Evolutionary conservation across 2,888 invertebrate species (phyloP).

Genomic region (Ichneumoninae sp.): DNA sequence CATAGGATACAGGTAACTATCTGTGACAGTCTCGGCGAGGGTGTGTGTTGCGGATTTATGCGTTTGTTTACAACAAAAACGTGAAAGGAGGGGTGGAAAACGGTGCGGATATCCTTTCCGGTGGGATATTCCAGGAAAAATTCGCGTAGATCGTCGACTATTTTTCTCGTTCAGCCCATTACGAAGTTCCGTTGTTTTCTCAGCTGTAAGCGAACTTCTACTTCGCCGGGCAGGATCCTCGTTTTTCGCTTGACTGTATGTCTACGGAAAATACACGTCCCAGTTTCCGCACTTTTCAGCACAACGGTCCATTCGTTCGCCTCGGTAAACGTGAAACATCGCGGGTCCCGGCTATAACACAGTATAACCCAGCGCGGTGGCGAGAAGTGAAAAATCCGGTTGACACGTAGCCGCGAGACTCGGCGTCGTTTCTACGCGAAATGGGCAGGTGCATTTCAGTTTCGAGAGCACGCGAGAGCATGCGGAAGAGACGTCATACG

Average conservation of each 20-base stretch:
- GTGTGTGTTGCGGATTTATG: conserved; percentile 67
- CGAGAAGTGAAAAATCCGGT: conserved; percentile 35
- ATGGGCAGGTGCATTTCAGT: conserved; percentile 3
- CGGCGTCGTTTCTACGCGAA: conserved; percentile 19
- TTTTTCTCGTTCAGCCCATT: conserved; percentile 42
- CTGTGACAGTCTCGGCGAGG: conserved; percentile 29
- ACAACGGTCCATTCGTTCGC: conserved; percentile 37
- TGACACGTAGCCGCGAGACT: not conserved
- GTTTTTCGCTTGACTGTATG: conserved; percentile 12
- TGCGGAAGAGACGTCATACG: not conserved
- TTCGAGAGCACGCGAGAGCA: conserved; percentile 16
- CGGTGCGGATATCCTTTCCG: not conserved
- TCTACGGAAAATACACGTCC: conserved; percentile 32
- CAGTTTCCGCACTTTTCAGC: conserved; percentile 56
- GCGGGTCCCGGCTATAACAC: conserved; percentile 7
- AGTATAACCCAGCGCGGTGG: conserved; percentile 4
- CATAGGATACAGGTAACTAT: conserved; percentile 56
- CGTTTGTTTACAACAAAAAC: conserved; percentile 69
- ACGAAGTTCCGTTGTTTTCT: not conserved
- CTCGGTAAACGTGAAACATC: conserved; percentile 54
- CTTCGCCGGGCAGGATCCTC: not conserved
- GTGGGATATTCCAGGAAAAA: not conserved
- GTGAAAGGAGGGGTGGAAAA: conserved; percentile 1
- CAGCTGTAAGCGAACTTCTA: conserved; percentile 12
- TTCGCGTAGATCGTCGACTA: conserved; percentile 18